Evolutionary conservation across 1,140 invertebrate species (phyloP).

Genomic region (Sinella curviseta): DNA sequence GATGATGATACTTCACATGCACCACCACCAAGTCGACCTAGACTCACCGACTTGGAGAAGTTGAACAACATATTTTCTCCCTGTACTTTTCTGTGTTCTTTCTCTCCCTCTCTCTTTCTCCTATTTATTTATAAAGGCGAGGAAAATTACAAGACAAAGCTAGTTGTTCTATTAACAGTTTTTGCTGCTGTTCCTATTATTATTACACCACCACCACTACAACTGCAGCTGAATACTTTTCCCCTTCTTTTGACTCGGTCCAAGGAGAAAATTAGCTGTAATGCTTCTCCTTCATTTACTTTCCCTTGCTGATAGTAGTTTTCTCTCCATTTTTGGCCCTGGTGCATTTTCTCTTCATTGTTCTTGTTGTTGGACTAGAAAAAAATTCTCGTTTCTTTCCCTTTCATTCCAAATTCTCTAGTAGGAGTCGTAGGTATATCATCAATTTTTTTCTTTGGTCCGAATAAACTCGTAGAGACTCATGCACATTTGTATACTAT

Average conservation of each 20-base stretch:
- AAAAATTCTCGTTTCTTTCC: neutral
- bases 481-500: too few relatives aligned
- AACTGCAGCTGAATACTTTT: neutral
- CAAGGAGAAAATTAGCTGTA: neutral
- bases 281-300: neutral
- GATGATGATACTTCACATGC: neutral
- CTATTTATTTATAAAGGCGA: neutral
- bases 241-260: neutral
- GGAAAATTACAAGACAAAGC: neutral
- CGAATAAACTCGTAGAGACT: too few relatives aligned
- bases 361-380: neutral
- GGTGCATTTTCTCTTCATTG: neutral
- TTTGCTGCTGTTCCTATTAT: too few relatives aligned
- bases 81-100: neutral
- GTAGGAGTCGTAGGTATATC: too few relatives aligned
- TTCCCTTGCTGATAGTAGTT: neutral
- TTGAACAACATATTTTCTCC: conserved; percentile 1
- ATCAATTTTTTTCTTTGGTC: neutral
- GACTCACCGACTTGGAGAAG: neutral
- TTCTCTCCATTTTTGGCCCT: neutral
- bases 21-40: conserved; percentile 3
- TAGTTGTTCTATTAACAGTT: conserved; percentile 8
- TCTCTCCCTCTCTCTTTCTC: neutral
- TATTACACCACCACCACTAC: too few relatives aligned
- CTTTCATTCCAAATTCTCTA: neutral